Base-by-base conservation (phyloP, 2,797 vertebrate genomes). In the Ctenosaura bakeri region DNA sequence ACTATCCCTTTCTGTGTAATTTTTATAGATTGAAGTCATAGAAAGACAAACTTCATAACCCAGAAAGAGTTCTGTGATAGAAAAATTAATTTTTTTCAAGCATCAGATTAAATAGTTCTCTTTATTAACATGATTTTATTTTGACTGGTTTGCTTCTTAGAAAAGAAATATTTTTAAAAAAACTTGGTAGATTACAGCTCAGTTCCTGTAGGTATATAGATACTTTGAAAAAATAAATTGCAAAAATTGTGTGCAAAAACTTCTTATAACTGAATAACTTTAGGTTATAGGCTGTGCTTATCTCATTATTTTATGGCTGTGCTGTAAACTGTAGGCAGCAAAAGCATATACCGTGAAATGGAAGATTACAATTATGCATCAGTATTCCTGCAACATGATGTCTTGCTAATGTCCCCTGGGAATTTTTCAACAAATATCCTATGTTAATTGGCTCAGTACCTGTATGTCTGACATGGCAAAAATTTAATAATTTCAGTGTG, bases 371-470 rank as follows among this genome's bases (percentile, higher is more conserved):
- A 93, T 96, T 96, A 97, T 91, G 93, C 95, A 96, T 97, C 96
- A 95, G 93, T 97, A 97, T 97, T 97, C 96, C 90, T 94, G 95
- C 96, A 96, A 94, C 2, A 16, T 1, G 79, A 93, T 95, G 91
- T 94, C 94, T 95, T 93, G 91, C 93, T 90, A 90, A 77, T 91
- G 12, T 97, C 97, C 97, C 95, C 35, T 78, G 97, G 96, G 97
- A 97, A 88, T 10, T 88, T 94, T 95, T 94, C 96, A 94, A 95
- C 95, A 96, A 96, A 92, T 96, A 96, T 92, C 95, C 95, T 94
- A 91, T 95, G 94, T 97, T 97, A 97, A 97, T 97, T 97, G 96
- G 94, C 96, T 96, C 93, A 90, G 96, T 95, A 95, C 94, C 94
- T 94, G 89, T 88, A 84, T 87, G 35, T 94, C 95, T 96, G 97